Evolutionary conservation across 2,113 vertebrate species (phyloP).

Genomic region (Lepisosteus osseus): DNA sequence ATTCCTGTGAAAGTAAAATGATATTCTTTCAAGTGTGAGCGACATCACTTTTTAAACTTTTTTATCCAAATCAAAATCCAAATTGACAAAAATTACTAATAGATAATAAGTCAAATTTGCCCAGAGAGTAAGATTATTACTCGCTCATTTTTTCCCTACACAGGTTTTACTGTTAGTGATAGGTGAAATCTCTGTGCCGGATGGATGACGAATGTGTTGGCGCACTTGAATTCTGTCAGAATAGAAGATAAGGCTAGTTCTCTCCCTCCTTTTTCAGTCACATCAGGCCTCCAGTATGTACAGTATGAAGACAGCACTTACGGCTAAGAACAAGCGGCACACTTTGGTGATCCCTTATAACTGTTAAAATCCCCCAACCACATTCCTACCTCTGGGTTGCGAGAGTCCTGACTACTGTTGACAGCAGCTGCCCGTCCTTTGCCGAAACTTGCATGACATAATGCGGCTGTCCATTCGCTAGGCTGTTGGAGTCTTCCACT

Average conservation of each 20-base stretch:
- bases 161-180: neutral
- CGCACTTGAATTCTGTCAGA: neutral
- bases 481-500: constrained; percentile 44
- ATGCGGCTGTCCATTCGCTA: constrained; percentile 54
- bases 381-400: constrained; percentile 69
- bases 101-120: no score
- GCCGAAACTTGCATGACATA: constrained; percentile 75
- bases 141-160: neutral
- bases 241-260: neutral
- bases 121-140: no score
- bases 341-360: neutral
- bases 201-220: no score
- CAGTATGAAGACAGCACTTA: neutral
- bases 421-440: constrained; percentile 75
- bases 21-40: neutral
- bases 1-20: no score
- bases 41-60: neutral
- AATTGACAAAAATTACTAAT: no score
- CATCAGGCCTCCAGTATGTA: neutral
- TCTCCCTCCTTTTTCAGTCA: neutral
- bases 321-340: neutral
- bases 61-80: no score
- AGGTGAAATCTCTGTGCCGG: neutral
- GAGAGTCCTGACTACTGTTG: constrained; percentile 65
- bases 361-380: neutral